Base-by-base conservation (phyloP, 2,888 invertebrate genomes). In the Harpalus rubripes region DNA sequence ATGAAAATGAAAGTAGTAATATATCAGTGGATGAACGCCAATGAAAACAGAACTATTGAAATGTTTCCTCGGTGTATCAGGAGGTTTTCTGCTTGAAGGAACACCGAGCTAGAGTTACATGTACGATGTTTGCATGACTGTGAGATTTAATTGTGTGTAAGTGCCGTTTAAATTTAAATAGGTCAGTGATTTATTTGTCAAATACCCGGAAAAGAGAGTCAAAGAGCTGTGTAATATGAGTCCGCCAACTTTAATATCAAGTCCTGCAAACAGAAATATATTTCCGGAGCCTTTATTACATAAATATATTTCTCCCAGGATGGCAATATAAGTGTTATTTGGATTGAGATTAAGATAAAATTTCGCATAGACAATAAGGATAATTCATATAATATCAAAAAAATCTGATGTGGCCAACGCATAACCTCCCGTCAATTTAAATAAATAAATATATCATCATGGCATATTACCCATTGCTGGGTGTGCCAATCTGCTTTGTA, bases 31-130 rank as follows among this genome's bases (percentile, higher is more conserved):
- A 59, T 59, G 18, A 5, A 59, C 59, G 18, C 59, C 15, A 59
- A 18, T 59, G 18, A 18, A 18, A 59, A 59, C 18, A 7, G 59
- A 59, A 59, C 16, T 59, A 59, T 59, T 59, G 59, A 59, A 59
- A 59, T 59, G 59, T 59, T 18, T 59, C 18, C 59, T 59, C 12
- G 8, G 59, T 18, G 16, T 59, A 59, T 59, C 18, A 32, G 59
- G 59, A 59, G 59, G 15, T 59, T 59, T 59, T 59, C 59, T 59
- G 59, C 59, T 15, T 59, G 59, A 59, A 52, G 44, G 7, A 52
- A 52, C 44, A 10, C 0, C 44, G 4, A 32, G 32, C 32, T 32
- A 32, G 32, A 32, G 32, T 5, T 32, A 32, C 32, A 32, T 32
- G 32, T 32, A 52, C 44, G 7, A 52, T 52, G 44, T 52, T 52